These are phyloP conservation scores for Macrosoma leucophasiata DNA, from an alignment of 2,888 invertebrate genomes.

Conservation along the genomic window DNA sequence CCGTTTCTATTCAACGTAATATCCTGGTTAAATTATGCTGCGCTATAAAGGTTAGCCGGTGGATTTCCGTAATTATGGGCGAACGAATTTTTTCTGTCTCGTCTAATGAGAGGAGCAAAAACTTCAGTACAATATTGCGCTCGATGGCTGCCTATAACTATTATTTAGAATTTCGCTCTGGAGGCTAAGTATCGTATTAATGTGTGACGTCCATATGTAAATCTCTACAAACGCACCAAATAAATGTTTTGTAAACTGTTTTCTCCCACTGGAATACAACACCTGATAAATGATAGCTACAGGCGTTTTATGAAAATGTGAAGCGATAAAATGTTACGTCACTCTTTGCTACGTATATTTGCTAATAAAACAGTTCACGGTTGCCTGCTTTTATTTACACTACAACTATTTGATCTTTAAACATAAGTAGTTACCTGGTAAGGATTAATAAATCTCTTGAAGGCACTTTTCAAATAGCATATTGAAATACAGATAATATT, in stretches of 20 bases:
- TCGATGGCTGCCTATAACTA: constrained; percentile 5
- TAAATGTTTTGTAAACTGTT: constrained; percentile 59
- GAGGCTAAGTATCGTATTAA: constrained; percentile 46
- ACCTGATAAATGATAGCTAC: constrained; percentile 61
- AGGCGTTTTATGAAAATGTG: constrained; percentile 56
- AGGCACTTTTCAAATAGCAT: no score
- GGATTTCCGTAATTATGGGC: constrained; percentile 45
- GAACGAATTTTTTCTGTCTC: constrained; percentile 42
- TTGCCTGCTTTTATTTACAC: no score
- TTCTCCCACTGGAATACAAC: constrained; percentile 47
- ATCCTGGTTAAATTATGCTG: constrained; percentile 39
- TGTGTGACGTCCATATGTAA: constrained; percentile 47
- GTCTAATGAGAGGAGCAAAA: constrained; percentile 43
- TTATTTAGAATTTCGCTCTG: constrained; percentile 31
- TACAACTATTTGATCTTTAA: constrained; percentile 4
- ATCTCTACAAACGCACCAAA: constrained; percentile 48
- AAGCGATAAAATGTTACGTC: constrained; percentile 43
- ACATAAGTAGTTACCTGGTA: no score
- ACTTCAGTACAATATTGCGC: constrained; percentile 12
- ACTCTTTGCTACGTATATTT: constrained; percentile 19
- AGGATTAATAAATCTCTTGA: no score
- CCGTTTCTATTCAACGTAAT: constrained; percentile 36
- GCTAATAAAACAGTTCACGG: constrained; percentile 14
- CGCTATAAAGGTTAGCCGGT: constrained; percentile 39
- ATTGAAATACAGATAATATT: no score